Conservation (phyloP, 2,797 vertebrate species). For the Meda fulgida region DNA sequence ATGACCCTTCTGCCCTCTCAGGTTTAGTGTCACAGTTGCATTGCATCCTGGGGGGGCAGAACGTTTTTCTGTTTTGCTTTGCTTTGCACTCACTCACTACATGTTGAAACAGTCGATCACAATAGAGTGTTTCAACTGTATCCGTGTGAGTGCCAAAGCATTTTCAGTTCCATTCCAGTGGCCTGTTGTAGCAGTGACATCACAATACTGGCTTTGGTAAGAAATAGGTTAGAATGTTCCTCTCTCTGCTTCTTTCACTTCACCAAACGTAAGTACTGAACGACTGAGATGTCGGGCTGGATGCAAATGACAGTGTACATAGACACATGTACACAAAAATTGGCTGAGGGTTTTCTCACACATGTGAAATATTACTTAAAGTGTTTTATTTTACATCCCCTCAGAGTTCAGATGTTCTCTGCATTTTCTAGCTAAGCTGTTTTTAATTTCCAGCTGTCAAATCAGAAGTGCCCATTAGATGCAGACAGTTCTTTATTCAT, state of each 20-base stretch:
- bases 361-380: conserved; percentile 57
- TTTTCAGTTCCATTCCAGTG: conserved; percentile 79
- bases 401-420: conserved; percentile 15
- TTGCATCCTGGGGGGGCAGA: conserved; percentile 84
- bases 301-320: background rate
- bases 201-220: conserved; percentile 86
- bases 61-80: conserved; percentile 77
- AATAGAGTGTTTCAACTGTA: conserved; percentile 84
- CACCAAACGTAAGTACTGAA: conserved; percentile 79
- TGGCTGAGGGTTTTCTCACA: conserved; percentile 46
- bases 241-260: conserved; percentile 45
- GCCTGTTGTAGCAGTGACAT: conserved; percentile 86
- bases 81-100: conserved; percentile 87
- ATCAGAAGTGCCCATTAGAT: background rate
- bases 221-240: conserved; percentile 55
- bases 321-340: background rate
- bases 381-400: background rate
- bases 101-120: conserved; percentile 84
- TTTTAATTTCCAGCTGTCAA: conserved; percentile 1
- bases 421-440: background rate
- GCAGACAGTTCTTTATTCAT: background rate
- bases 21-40: conserved; percentile 82
- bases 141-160: conserved; percentile 85
- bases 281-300: conserved; percentile 3
- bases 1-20: conserved; percentile 81